Conservation (phyloP, 2,888 invertebrate genomes). For the Listrodromus nycthemerus region DNA sequence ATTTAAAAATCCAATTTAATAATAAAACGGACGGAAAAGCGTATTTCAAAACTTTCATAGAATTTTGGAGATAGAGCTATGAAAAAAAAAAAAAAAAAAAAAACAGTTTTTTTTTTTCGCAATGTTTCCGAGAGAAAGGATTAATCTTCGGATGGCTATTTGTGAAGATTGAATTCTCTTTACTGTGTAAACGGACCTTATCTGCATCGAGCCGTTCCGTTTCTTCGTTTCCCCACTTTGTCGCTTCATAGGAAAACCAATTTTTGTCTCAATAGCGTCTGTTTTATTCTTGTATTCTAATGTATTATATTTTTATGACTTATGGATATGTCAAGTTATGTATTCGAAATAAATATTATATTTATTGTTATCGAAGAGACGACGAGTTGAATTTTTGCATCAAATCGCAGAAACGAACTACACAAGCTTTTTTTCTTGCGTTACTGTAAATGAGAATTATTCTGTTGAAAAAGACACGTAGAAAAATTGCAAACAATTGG, state of each 20-base stretch:
- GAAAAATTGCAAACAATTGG: not conserved
- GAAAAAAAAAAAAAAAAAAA: too few relatives aligned
- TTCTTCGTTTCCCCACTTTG: conserved; percentile 33
- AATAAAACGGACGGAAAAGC: conserved; percentile 17
- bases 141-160: not conserved
- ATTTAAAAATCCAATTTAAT: conserved; percentile 29
- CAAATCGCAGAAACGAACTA: not conserved
- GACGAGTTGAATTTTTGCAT: not conserved
- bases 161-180: conserved; percentile 9
- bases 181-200: conserved; percentile 30
- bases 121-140: conserved; percentile 32
- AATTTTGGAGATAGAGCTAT: conserved; percentile 16
- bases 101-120: conserved; percentile 2
- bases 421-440: too few relatives aligned
- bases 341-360: conserved; percentile 70
- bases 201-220: conserved; percentile 28
- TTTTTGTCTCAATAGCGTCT: conserved; percentile 45
- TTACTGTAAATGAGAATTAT: not conserved
- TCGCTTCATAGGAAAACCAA: conserved; percentile 54
- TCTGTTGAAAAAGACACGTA: not conserved
- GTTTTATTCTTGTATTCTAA: conserved; percentile 64
- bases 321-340: conserved; percentile 64
- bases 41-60: conserved; percentile 22
- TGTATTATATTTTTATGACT: conserved; percentile 68
- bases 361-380: conserved; percentile 67